A percentile compares a stretch with the other conserved stretches of the same genome.
Evolutionary conservation across 37 sponge, comb jelly and placozoan species (phyloP).

Genomic region (Halichondria panicea): DNA sequence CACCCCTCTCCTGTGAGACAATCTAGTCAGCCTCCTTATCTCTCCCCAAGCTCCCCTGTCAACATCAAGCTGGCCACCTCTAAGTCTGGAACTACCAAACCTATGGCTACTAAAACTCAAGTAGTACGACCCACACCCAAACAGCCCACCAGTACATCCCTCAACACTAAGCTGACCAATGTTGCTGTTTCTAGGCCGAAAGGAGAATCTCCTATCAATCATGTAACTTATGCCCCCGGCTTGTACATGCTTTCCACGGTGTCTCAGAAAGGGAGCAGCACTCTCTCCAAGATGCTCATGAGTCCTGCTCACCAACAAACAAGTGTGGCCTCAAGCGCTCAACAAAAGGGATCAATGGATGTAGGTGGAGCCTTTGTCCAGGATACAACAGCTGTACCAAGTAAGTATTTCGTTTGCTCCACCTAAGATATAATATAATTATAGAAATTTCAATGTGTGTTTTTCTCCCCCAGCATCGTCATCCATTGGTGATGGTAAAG

Average conservation of each 20-base stretch:
- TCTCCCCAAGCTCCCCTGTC: too few relatives aligned
- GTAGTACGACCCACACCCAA: too few relatives aligned
- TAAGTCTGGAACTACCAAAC: background rate
- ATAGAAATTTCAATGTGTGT: background rate
- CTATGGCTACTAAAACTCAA: background rate
- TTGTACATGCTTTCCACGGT: too few relatives aligned
- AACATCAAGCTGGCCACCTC: background rate
- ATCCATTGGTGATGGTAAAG: background rate
- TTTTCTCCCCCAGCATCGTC: too few relatives aligned
- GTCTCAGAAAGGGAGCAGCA: background rate
- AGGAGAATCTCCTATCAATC: background rate
- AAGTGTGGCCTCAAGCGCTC: too few relatives aligned
- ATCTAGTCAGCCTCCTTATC: too few relatives aligned
- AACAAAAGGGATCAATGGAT: background rate
- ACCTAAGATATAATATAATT: too few relatives aligned
- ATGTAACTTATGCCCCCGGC: background rate
- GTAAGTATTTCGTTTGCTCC: too few relatives aligned
- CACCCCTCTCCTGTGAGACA: too few relatives aligned
- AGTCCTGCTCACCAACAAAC: conserved; percentile 1
- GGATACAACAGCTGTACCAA: too few relatives aligned
- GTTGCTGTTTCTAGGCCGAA: background rate
- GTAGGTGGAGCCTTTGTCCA: background rate
- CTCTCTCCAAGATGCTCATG: conserved; percentile 31
- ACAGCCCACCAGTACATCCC: too few relatives aligned
- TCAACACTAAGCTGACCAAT: background rate